These are phyloP conservation scores for Thinocorus orbignyianus DNA, from an alignment of 2,113 vertebrate species.

Conservation along the genomic window DNA sequence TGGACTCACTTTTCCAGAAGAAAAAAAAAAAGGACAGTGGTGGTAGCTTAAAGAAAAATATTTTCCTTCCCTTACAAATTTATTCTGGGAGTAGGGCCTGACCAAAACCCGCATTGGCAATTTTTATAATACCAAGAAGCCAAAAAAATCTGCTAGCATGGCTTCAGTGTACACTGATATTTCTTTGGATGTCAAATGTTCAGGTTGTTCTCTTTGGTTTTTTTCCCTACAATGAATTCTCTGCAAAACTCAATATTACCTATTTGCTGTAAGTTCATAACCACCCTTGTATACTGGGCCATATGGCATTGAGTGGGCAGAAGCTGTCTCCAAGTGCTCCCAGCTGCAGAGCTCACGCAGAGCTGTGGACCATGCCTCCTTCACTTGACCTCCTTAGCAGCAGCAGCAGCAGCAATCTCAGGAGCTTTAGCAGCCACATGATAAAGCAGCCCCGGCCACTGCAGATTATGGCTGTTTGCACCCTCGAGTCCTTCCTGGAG, in stretches of 20 bases:
- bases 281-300: background rate
- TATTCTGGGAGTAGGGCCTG: background rate
- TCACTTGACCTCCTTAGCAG: background rate
- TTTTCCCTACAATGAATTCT: background rate
- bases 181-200: background rate
- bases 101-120: background rate
- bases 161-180: background rate
- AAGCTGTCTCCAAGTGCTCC: background rate
- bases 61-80: background rate
- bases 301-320: background rate
- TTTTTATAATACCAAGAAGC: background rate
- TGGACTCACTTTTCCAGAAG: background rate
- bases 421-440: background rate
- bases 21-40: background rate
- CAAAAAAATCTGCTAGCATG: background rate
- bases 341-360: background rate
- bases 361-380: background rate
- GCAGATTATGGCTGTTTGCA: background rate
- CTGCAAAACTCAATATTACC: background rate
- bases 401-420: background rate
- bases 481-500: background rate
- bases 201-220: background rate
- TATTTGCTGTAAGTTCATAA: background rate
- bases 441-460: background rate
- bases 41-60: background rate